Base-by-base conservation (phyloP, 2,113 vertebrate genomes). In the Todiramphus chloris region DNA sequence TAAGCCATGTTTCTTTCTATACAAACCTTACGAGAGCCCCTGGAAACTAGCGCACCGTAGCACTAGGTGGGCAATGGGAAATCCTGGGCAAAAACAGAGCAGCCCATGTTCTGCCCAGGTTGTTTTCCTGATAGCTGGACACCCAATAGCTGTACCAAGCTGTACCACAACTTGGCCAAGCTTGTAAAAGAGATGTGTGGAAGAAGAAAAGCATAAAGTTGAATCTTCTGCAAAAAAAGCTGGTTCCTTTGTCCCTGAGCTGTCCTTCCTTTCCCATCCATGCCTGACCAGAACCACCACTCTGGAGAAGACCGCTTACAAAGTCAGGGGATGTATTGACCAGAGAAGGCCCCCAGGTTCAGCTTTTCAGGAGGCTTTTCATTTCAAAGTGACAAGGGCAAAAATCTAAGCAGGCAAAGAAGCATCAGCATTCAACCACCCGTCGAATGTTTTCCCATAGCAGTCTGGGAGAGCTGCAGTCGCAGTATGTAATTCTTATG, bases 381-480 rank as follows among this genome's bases (percentile, higher is more conserved):
- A 3, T 59, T 89, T 28, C 25, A 75, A 70, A 95, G 77, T 48
- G 35, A 74, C 5, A 48, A 80, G 18, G 37, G 10, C 25, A 50
- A 62, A 46, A 46, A 5, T 6, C 11, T 28, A 56, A n/a, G 46
- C 41, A 55, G 41, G 35, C 11, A 46, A 50, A 30, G 43, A 78
- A 37, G 3, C 31, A 78, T 30, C 59, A 68, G 4, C 28, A 37
- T 63, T 55, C 64, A 87, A 23, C 12, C 27, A 60, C 43, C 15
- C 9, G 0, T 2, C 27, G 43, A 39, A 33, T 0, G 5, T 24
- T 66, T 60, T 58, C 69, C 30, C 27, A 0, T 13, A 31, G 30
- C 14, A 21, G 48, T 72, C 44, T 83, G 27, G 69, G 51, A 90
- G 67, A 93, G 37, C n/a, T 74, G 13, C 15, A 41, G 16, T 17